phyloP scores from a whole-genome alignment of 2,113 vertebrate species.

The Rhinolophus sinicus region DNA sequence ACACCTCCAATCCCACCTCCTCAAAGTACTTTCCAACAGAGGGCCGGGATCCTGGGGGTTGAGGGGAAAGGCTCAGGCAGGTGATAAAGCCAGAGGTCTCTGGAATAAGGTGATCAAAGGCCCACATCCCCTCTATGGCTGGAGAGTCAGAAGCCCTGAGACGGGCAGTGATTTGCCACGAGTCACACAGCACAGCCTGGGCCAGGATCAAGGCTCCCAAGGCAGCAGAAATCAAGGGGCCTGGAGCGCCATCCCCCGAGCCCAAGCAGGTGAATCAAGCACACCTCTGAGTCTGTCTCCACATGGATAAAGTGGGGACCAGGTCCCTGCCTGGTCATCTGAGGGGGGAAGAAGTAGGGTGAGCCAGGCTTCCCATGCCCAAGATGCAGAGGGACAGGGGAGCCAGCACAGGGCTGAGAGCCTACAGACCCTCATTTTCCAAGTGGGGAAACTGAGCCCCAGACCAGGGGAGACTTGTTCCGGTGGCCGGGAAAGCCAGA shows the following conservation, averaged over 20 bases:
- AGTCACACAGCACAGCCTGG: neutral
- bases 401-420: neutral
- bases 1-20: neutral
- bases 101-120: rapidly evolving
- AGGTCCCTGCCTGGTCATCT: neutral
- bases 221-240: neutral
- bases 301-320: neutral
- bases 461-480: neutral
- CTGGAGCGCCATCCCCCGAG: neutral
- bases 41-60: neutral
- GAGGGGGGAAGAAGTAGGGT: neutral
- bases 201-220: neutral
- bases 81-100: neutral
- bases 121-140: neutral
- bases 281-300: neutral
- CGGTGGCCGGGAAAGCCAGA: neutral
- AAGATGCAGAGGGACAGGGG: too few relatives aligned
- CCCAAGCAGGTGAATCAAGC: neutral
- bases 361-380: neutral
- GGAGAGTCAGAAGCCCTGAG: neutral
- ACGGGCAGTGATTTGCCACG: neutral
- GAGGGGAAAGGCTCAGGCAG: neutral
- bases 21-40: neutral
- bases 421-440: neutral
- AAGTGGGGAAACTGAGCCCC: neutral